phyloP scores from a whole-genome alignment of 2,113 vertebrate species.

The Phaethornis superciliosus region DNA sequence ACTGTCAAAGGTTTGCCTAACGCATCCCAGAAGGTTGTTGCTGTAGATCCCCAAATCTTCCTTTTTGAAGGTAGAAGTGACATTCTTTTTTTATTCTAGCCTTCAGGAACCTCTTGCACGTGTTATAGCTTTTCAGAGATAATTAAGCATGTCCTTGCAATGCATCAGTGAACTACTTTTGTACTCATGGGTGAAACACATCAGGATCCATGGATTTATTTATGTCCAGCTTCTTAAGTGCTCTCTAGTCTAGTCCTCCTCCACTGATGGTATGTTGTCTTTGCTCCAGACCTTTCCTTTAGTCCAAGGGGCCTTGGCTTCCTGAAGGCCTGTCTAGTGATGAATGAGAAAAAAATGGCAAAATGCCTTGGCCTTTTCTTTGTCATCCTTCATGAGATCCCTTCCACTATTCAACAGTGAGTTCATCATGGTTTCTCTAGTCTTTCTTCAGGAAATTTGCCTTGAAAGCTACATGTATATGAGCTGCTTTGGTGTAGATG shows the following conservation, averaged over 20 bases:
- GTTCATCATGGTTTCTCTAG: not conserved
- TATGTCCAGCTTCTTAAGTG: not conserved
- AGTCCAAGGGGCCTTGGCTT: not conserved
- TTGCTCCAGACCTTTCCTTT: not conserved
- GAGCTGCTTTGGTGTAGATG: not conserved
- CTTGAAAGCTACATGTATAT: not conserved
- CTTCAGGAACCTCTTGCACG: not conserved
- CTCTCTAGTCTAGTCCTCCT: not conserved
- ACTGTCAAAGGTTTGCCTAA: not conserved
- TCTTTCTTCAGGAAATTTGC: not conserved
- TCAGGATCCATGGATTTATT: rapidly evolving
- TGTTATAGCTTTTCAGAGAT: not conserved
- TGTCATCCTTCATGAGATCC: not conserved
- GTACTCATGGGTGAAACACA: not conserved
- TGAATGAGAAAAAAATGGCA: not conserved
- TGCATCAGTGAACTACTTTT: not conserved
- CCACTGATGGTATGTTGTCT: not conserved
- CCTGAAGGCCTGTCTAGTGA: not conserved
- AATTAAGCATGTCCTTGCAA: not conserved
- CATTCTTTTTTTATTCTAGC: not conserved
- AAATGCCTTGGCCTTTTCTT: rapidly evolving
- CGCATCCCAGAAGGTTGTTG: not conserved
- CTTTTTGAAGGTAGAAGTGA: not conserved
- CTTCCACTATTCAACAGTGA: not conserved
- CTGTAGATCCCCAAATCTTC: not conserved